Evolutionary conservation across 2,113 vertebrate genomes (phyloP), one percentile per base, ranked within the genome.

Genomic region (Calyptommatus sinebrachiatus): DNA sequence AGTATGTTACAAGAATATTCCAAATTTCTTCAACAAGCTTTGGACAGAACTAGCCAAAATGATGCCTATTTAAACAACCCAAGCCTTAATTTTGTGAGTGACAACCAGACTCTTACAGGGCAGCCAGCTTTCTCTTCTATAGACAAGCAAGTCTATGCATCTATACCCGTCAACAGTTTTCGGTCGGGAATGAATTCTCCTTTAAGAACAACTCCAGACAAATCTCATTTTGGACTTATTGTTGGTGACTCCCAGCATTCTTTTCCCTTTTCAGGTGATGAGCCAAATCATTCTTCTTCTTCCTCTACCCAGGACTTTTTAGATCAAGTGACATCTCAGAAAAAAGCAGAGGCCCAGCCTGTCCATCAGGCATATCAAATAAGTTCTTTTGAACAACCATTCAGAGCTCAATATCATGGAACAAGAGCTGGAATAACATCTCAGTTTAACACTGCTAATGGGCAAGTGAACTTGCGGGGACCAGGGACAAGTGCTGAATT

Each of bases 21-120:
- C 20, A 99, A 99, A 93, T 99, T 98, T 92, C 95, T 99, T 84
- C 98, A 99, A 84, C 98, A 99, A 94, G 98, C 98, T 20, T 93
- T 99, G 94, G 98, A 99, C 93, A 96, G 98, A 95, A 99, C 98
- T 93, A 99, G 98, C 95, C 98, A 99, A 96, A 99, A 99, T 80
- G 98, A 99, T 95, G 98, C 96, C 94, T 99, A 98, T 96, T 96
- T 99, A 93, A 99, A 97, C 91, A 98, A 95, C 94, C 96, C 97
- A 60, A 97, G 97, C 96, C 97, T 99, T 94, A 97, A 97, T 89
- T 95, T 98, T 95, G 96, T 97, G 89, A 97, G 97, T 26, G 98
- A 99, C 92, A 97, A 95, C 95, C 96, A 96, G 90, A 96, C 96
- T 83, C 95, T 99, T 86, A 93, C 97, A 24, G 96, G 95, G 68